These are phyloP conservation scores for Girardinus metallicus DNA, from an alignment of 2,797 vertebrate species.

Conservation along the genomic window DNA sequence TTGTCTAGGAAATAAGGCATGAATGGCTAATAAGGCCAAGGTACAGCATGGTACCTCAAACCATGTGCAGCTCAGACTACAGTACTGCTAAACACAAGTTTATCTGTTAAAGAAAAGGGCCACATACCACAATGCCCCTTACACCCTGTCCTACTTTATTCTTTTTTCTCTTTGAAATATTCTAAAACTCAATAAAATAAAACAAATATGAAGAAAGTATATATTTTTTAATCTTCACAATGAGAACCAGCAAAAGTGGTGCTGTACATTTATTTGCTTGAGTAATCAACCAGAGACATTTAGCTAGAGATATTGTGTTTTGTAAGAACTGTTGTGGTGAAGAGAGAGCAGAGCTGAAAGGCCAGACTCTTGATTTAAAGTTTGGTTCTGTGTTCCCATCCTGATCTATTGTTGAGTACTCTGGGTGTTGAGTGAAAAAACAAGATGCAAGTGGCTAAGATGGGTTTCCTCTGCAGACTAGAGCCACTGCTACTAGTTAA, in stretches of 20 bases:
- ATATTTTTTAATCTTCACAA: neutral
- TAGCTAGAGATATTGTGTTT: neutral
- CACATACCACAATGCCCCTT: neutral
- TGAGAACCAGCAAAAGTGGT: neutral
- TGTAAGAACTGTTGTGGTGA: neutral
- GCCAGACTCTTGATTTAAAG: no score
- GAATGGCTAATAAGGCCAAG: slow-evolving; percentile 44
- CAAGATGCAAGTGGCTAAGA: no score
- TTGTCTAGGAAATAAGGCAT: slow-evolving; percentile 47
- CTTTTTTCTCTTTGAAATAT: neutral
- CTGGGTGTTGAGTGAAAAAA: no score
- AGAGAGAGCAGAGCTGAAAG: no score
- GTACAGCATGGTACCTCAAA: slow-evolving; percentile 34
- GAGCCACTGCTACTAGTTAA: no score
- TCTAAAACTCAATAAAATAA: neutral
- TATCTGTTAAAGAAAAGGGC: slow-evolving; percentile 4
- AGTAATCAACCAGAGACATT: neutral
- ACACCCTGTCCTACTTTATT: neutral
- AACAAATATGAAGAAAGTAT: neutral
- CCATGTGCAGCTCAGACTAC: slow-evolving; percentile 28
- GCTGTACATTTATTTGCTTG: neutral
- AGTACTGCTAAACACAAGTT: slow-evolving; percentile 3
- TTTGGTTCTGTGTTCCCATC: no score
- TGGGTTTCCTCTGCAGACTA: no score
- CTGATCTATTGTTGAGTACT: no score